Evolutionary conservation across 2,113 vertebrate genomes (phyloP), one percentile per base, ranked within the genome.

Genomic region (Holacanthus passer): DNA sequence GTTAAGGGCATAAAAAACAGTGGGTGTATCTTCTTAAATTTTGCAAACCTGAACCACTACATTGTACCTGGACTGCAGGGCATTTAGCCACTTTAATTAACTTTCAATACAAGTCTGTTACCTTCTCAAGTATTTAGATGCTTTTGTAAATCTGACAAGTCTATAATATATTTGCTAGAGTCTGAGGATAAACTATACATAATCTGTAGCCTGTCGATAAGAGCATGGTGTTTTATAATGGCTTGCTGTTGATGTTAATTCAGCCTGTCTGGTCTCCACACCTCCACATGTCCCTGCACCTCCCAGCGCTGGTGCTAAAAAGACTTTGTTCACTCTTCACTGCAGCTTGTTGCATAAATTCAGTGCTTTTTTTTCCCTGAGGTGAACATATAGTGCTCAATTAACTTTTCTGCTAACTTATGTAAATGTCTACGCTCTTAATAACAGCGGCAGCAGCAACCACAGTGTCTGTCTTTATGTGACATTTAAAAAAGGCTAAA

Each of bases 401-500:
- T 77, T 45, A 53, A 7, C 13, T 45, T 77, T 70, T 24, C 45
- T 60, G 39, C 4, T 58, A 31, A 62, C 67, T 88, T 59, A 39
- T 78, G 78, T 77, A 82, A 82, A 77, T 71, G 68, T 71, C 55
- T 43, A 73, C 32, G 7, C n/a, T 66, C 52, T 48, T 45, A 63
- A 79, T 24, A 75, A 48, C 65, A 59, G 62, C 32, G 0, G 2
- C 29, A n/a, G 58, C 31, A 20, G 55, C 41, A 19, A 11, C 45
- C 29, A 1, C 56, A 12, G 13, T 5, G 1, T 72, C 64, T 60
- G 55, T 79, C 55, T 71, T 55, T 27, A 22, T 76, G 65, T 71
- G 68, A 86, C 83, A 84, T 88, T 88, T 79, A n/a, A 66, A 85
- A n/a, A 66, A 83, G 55, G 76, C 60, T 48, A 67, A 84, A 74